Evolutionary conservation across 2,113 vertebrate species (phyloP).

Genomic region (Gracilinanus agilis): DNA sequence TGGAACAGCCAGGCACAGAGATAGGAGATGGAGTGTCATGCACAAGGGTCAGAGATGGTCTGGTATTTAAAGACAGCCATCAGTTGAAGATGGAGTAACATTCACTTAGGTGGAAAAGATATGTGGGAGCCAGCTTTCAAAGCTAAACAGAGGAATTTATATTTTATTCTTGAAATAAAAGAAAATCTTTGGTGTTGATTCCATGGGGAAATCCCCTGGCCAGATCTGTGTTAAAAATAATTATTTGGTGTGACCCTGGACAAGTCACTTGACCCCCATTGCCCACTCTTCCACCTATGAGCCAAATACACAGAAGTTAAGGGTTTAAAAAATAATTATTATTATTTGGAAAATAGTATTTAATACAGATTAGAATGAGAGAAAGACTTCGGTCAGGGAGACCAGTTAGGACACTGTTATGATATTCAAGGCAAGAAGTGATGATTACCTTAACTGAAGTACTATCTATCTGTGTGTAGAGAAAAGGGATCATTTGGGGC

Average conservation of each 20-base stretch:
- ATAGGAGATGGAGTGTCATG: not conserved
- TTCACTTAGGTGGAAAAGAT: not conserved
- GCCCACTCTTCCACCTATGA: too few relatives aligned
- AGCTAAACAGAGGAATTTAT: not conserved
- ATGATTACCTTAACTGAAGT: not conserved
- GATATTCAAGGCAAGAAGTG: not conserved
- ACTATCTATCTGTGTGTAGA: not conserved
- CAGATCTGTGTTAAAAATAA: not conserved
- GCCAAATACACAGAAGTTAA: too few relatives aligned
- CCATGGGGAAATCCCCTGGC: not conserved
- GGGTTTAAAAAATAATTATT: too few relatives aligned
- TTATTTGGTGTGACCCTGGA: too few relatives aligned
- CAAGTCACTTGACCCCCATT: too few relatives aligned
- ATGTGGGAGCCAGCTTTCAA: not conserved
- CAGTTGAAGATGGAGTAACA: not conserved
- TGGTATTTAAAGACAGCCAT: not conserved
- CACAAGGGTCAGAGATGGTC: not conserved
- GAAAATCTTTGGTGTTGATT: not conserved
- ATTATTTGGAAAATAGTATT: not conserved
- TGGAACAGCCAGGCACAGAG: not conserved
- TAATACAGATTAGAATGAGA: not conserved
- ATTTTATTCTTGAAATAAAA: not conserved
- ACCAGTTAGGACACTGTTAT: not conserved
- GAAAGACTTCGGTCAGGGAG: not conserved
- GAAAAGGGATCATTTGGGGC: not conserved